phyloP scores from a whole-genome alignment of 2,888 invertebrate genomes.

The Anorthoa munda region DNA sequence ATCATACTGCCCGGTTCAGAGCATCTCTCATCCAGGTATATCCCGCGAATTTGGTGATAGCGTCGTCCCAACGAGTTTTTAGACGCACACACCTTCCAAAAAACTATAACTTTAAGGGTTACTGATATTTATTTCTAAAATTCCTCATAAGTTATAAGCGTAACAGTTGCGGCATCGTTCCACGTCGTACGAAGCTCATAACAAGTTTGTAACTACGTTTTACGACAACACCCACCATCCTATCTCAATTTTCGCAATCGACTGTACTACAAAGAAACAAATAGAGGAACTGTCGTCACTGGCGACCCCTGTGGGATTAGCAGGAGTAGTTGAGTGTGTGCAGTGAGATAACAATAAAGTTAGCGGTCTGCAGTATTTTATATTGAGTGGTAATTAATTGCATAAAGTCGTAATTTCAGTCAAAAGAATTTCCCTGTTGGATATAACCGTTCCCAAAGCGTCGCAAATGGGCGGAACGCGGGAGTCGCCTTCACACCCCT shows the following conservation, averaged over 20 bases:
- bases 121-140: slow-evolving; percentile 40
- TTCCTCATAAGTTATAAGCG: slow-evolving; percentile 26
- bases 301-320: slow-evolving; percentile 43
- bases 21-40: neutral
- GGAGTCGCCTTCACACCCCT: too few relatives aligned
- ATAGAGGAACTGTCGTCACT: slow-evolving; percentile 48
- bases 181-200: slow-evolving; percentile 31
- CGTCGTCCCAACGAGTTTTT: neutral
- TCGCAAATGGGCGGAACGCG: too few relatives aligned
- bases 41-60: neutral
- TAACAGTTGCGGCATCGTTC: slow-evolving; percentile 27
- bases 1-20: neutral
- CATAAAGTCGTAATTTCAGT: neutral
- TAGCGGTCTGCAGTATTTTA: neutral
- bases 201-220: slow-evolving; percentile 69
- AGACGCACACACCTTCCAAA: neutral
- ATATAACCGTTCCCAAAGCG: too few relatives aligned
- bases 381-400: slow-evolving; percentile 6
- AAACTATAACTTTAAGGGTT: slow-evolving; percentile 3
- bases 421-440: neutral
- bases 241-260: slow-evolving; percentile 63
- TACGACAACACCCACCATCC: slow-evolving; percentile 55
- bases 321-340: slow-evolving; percentile 16
- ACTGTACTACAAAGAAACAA: slow-evolving; percentile 59
- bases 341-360: neutral